A percentile compares a stretch with the other conserved stretches of the same genome.
phyloP scores from a whole-genome alignment of 2,113 vertebrate species.

The Muscicapa adusta region DNA sequence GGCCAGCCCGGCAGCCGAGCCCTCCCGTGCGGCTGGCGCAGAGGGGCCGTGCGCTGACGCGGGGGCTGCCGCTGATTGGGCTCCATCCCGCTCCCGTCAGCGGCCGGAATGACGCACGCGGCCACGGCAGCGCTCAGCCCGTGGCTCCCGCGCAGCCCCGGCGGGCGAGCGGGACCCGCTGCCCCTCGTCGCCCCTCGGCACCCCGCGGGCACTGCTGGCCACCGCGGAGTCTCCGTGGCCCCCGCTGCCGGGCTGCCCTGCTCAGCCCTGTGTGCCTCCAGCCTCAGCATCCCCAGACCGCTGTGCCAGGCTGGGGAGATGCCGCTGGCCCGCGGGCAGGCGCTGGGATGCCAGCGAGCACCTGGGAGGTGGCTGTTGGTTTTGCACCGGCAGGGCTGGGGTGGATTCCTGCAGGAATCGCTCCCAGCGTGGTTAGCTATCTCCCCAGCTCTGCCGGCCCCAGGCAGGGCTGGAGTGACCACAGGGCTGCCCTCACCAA shows the following conservation, averaged over 20 bases:
- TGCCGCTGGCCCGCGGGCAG: not conserved
- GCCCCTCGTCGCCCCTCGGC: not conserved
- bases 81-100: not conserved
- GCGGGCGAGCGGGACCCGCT: not conserved
- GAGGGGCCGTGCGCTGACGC: constrained; percentile 16
- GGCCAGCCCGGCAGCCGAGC: not conserved
- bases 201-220: fast-evolving
- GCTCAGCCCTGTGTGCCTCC: not conserved
- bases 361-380: not conserved
- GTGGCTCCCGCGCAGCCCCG: not conserved
- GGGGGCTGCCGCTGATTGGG: not conserved
- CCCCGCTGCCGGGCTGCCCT: fast-evolving
- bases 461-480: not conserved
- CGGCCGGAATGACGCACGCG: not conserved
- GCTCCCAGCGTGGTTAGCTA: fast-evolving
- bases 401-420: not conserved
- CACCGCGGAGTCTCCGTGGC: fast-evolving
- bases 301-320: fast-evolving
- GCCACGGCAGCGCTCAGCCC: not conserved
- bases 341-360: fast-evolving
- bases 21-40: not conserved
- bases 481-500: not conserved
- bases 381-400: not conserved
- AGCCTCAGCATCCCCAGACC: fast-evolving
- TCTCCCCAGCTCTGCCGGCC: not conserved